Percentiles rank a stretch among this genome's conserved stretches.
Evolutionary conservation across 2,797 vertebrate genomes (phyloP).

Genomic region (Syngnathus acus): DNA sequence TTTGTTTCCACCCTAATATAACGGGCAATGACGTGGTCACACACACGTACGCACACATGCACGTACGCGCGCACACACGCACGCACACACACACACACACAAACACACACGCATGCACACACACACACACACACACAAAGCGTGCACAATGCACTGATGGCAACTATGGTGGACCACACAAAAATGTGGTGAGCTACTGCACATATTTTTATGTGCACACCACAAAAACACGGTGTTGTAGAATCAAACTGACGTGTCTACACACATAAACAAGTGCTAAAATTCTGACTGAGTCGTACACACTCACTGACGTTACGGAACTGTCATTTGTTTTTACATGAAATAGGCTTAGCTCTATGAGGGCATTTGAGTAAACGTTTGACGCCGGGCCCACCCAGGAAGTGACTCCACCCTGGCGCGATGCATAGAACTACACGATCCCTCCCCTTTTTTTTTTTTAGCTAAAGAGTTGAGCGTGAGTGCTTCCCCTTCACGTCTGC

Average conservation of each 20-base stretch:
- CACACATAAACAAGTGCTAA: constrained; percentile 19
- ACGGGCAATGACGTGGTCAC: background rate
- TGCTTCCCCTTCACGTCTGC: constrained; percentile 50
- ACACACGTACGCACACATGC: background rate
- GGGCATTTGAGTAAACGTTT: constrained; percentile 16
- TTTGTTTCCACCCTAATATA: background rate
- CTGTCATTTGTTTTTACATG: constrained; percentile 14
- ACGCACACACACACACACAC: background rate
- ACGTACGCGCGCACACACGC: background rate
- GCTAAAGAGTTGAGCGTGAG: constrained; percentile 28
- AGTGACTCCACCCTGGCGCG: constrained; percentile 61
- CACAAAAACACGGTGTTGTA: constrained; percentile 16
- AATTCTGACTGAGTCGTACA: constrained; percentile 27
- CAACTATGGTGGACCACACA: constrained; percentile 7
- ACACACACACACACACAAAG: background rate
- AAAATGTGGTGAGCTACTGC: constrained; percentile 8
- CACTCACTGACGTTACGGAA: constrained; percentile 8
- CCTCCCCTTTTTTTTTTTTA: constrained; percentile 2
- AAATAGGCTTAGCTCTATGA: constrained; percentile 15
- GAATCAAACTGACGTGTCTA: constrained; percentile 23
- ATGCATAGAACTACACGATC: constrained; percentile 50
- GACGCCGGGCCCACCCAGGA: constrained; percentile 58
- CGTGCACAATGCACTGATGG: background rate
- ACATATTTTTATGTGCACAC: constrained; percentile 10
- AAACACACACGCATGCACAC: background rate